A percentile compares a stretch with the other conserved stretches of the same genome.
Evolutionary conservation across 2,888 invertebrate species (phyloP).

Genomic region (Lithodes maja): DNA sequence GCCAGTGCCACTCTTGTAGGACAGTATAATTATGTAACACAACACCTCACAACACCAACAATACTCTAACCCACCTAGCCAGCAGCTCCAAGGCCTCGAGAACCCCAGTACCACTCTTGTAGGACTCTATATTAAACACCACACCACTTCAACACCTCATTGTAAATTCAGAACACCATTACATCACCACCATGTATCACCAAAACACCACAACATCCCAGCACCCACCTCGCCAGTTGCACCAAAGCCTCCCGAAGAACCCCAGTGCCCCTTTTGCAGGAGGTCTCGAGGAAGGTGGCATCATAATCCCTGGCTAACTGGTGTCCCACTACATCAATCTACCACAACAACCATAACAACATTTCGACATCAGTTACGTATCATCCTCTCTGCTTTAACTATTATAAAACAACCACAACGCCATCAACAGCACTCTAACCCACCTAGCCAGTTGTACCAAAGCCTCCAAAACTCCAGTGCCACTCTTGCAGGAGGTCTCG

Average conservation of each 20-base stretch:
- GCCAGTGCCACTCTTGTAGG: constrained; percentile 75
- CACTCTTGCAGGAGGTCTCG: constrained; percentile 76
- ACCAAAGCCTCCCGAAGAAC: constrained; percentile 74
- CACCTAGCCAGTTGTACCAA: constrained; percentile 75
- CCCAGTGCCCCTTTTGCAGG: constrained; percentile 75
- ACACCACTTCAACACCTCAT: not conserved
- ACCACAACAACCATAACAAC: not conserved
- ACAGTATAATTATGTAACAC: constrained; percentile 60
- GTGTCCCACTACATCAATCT: constrained; percentile 75
- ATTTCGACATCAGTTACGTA: not conserved
- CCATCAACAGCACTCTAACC: constrained; percentile 11
- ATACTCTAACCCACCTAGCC: too few relatives aligned
- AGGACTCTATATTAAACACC: not conserved
- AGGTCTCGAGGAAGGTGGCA: constrained; percentile 75
- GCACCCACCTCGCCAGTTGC: constrained; percentile 74
- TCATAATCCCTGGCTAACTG: constrained; percentile 75
- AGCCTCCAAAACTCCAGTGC: constrained; percentile 74
- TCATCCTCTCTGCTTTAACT: not conserved
- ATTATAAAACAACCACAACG: not conserved
- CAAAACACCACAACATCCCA: not conserved
- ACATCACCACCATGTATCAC: not conserved
- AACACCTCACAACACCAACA: too few relatives aligned
- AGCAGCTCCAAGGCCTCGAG: too few relatives aligned
- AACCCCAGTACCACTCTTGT: not conserved
- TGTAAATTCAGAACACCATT: not conserved